Evolutionary conservation across 1,140 invertebrate genomes (phyloP).

Genomic region (Brachystomella parvula): DNA sequence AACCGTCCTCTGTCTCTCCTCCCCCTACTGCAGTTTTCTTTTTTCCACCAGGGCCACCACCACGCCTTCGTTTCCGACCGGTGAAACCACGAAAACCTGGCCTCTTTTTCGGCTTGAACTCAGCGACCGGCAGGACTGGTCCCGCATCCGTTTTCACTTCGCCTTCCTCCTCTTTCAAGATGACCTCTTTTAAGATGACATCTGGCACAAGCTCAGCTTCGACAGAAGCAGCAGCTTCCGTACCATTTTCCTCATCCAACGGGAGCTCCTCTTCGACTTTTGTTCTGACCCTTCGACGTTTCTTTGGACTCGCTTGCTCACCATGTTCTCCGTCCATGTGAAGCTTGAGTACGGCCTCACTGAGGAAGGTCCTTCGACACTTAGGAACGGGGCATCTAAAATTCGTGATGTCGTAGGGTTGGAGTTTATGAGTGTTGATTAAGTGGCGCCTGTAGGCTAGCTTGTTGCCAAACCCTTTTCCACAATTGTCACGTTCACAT

Average conservation of each 20-base stretch:
- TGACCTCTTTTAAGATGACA: no score
- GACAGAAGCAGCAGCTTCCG: neutral
- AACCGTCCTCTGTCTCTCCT: neutral
- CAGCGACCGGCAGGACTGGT: neutral
- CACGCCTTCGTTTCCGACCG: neutral
- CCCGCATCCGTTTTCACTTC: neutral
- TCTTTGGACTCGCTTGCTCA: neutral
- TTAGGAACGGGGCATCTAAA: neutral
- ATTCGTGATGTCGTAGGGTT: neutral
- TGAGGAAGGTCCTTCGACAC: neutral
- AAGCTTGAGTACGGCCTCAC: neutral
- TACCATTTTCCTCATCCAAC: neutral
- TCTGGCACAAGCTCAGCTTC: neutral
- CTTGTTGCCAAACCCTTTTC: conserved; percentile 22
- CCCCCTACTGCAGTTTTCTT: neutral
- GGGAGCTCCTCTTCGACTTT: neutral
- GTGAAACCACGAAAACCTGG: neutral
- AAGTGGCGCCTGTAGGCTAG: conserved; percentile 22
- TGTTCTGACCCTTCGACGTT: neutral
- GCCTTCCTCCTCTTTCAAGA: neutral
- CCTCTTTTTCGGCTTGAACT: neutral
- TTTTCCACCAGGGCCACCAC: neutral
- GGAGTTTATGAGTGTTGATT: conserved; percentile 14
- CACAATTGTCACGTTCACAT: conserved; percentile 15
- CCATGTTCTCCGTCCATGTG: neutral